Evolutionary conservation across 92 coral and sea anemone species (phyloP), one percentile per base, ranked within the genome.

Genomic region (Muricea muricata): DNA sequence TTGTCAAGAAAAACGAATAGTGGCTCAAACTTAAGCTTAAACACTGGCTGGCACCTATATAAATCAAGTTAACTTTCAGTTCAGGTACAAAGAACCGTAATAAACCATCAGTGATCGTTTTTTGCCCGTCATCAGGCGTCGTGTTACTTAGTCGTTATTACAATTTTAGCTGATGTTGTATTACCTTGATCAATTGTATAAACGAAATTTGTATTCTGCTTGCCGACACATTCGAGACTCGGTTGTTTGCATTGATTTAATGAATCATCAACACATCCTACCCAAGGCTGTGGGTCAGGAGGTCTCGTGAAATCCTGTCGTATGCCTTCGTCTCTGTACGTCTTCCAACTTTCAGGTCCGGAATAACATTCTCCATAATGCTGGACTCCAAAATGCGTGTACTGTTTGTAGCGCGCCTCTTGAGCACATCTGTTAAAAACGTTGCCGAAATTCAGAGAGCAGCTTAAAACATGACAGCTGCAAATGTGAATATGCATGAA

Each of bases 261-360:
- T 4, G 65, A 50, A 13, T 68, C 83, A 39, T 87, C 91, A 8
- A 96, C 91, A 83, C 99, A 96, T 18, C 99, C 99, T 1, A 96
- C 79, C 99, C 99, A 96, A 46, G 99, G 99, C 50, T 94, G 91
- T 4, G 99, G 92, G 14, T 93, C 94, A 24, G 99, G 99, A 0
- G 82, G 90, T 84, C 93, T 94, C 18, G 86, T 92, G 71, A 96
- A 96, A 20, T 90, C 91, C 33, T 93, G 91, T 56, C 94, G 93
- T 20, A 94, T 85, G n/a, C 99, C 99, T 82, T 96, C 98, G 66
- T 79, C 85, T 30, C 76, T 72, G 69, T 82, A 96, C 60, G 99
- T 96, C 92, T 85, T 96, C 8, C 92, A 92, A 17, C 92, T 90
- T 14, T 90, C 87, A 29, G 98, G 92, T 5, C 99, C 99, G 23